A percentile compares a stretch with the other conserved stretches of the same genome.
Conservation (phyloP, 2,888 invertebrate species). For the Lysandra bellargus region DNA sequence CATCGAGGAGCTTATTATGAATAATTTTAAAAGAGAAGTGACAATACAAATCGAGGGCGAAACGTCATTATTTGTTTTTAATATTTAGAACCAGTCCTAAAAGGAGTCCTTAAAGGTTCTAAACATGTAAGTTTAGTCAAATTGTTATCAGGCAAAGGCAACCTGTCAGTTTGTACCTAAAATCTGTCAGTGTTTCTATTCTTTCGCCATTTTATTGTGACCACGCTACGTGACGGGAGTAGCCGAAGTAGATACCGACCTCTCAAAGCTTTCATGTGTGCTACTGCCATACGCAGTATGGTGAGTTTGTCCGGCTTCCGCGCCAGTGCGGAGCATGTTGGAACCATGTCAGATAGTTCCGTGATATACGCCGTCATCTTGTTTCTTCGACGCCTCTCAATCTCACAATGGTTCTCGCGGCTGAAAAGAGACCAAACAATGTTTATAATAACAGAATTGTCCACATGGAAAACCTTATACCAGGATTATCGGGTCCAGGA, state of each 20-base stretch:
- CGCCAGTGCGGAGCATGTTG: constrained; percentile 98
- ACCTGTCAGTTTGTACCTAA: neutral
- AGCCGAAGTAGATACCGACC: constrained; percentile 75
- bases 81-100: too few relatives aligned
- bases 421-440: constrained; percentile 57
- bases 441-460: neutral
- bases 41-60: too few relatives aligned
- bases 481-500: too few relatives aligned
- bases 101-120: too few relatives aligned
- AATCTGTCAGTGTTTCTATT: neutral
- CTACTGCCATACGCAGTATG: constrained; percentile 99
- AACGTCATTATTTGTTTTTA: too few relatives aligned
- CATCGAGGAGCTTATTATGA: too few relatives aligned
- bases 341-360: constrained; percentile 99
- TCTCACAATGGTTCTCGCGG: constrained; percentile 99
- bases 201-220: neutral
- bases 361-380: constrained; percentile 99
- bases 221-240: neutral
- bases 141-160: neutral
- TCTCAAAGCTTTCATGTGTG: constrained; percentile 98
- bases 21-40: too few relatives aligned
- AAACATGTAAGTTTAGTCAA: too few relatives aligned
- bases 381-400: constrained; percentile 97
- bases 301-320: constrained; percentile 99
- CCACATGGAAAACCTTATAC: neutral